Conservation (phyloP, 1,140 invertebrate genomes). For the Myzus persicae region DNA sequence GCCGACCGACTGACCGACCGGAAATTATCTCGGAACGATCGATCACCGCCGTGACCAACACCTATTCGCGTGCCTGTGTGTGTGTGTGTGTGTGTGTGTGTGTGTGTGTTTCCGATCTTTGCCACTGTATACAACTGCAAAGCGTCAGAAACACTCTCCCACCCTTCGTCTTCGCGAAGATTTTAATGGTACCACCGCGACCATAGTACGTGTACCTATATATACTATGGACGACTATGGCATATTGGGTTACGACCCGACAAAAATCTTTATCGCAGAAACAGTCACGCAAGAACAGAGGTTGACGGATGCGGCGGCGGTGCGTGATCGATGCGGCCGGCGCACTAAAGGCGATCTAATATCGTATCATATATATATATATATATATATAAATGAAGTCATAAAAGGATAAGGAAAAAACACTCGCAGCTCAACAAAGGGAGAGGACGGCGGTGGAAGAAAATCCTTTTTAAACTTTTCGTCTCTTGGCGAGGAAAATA, state of each 20-base stretch:
- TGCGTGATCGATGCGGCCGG: slow-evolving; percentile 33
- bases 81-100: neutral
- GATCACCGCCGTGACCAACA: neutral
- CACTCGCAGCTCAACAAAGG: slow-evolving; percentile 17
- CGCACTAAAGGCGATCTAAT: neutral
- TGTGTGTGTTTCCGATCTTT: neutral
- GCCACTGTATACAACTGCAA: neutral
- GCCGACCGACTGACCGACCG: neutral
- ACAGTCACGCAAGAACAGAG: neutral
- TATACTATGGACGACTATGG: neutral
- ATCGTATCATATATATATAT: neutral
- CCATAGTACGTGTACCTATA: neutral
- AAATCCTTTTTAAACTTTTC: slow-evolving; percentile 55
- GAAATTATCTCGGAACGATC: neutral
- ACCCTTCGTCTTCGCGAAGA: too few species aligned
- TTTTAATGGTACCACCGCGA: neutral
- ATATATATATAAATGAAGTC: slow-evolving; percentile 1
- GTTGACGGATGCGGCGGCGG: neutral
- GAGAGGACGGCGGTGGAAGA: neutral
- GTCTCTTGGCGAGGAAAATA: neutral
- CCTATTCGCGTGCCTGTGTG: neutral
- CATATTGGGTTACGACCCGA: slow-evolving; percentile 9
- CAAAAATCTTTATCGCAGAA: neutral
- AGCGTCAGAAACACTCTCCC: neutral
- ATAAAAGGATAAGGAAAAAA: slow-evolving; percentile 26